A percentile compares a stretch with the other conserved stretches of the same genome.
Conservation (phyloP, 1,140 invertebrate genomes). For the Drosophila albomicans region DNA sequence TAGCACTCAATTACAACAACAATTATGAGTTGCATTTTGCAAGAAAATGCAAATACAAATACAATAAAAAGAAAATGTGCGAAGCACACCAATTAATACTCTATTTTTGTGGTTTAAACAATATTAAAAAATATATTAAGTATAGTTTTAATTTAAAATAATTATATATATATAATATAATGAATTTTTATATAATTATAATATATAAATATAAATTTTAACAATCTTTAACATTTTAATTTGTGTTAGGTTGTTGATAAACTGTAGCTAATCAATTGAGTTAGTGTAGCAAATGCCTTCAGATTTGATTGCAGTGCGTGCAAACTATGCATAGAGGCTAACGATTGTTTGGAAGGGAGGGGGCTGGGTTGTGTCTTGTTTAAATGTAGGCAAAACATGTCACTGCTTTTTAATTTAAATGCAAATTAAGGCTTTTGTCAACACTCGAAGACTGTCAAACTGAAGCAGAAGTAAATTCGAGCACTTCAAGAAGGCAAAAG, state of each 20-base stretch:
- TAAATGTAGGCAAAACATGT: slow-evolving; percentile 82
- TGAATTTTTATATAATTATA: too few relatives aligned
- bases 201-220: not conserved
- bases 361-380: slow-evolving; percentile 57
- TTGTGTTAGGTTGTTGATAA: not conserved
- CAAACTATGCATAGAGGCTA: slow-evolving; percentile 54
- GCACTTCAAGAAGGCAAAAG: not conserved
- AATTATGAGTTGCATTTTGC: slow-evolving; percentile 70
- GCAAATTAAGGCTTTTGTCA: slow-evolving; percentile 85
- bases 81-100: not conserved
- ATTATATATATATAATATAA: too few relatives aligned
- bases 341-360: slow-evolving; percentile 20
- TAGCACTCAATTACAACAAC: slow-evolving; percentile 78
- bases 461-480: slow-evolving; percentile 31
- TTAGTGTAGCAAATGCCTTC: slow-evolving; percentile 26
- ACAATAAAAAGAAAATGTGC: not conserved
- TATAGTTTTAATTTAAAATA: too few relatives aligned
- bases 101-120: not conserved
- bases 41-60: slow-evolving; percentile 41
- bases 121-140: not conserved
- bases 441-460: slow-evolving; percentile 65
- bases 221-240: too few relatives aligned
- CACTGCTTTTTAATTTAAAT: slow-evolving; percentile 84
- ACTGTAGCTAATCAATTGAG: not conserved
- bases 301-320: slow-evolving; percentile 48